Evolutionary conservation across 2,797 vertebrate species (phyloP).

Genomic region (Sebastes iracundus): DNA sequence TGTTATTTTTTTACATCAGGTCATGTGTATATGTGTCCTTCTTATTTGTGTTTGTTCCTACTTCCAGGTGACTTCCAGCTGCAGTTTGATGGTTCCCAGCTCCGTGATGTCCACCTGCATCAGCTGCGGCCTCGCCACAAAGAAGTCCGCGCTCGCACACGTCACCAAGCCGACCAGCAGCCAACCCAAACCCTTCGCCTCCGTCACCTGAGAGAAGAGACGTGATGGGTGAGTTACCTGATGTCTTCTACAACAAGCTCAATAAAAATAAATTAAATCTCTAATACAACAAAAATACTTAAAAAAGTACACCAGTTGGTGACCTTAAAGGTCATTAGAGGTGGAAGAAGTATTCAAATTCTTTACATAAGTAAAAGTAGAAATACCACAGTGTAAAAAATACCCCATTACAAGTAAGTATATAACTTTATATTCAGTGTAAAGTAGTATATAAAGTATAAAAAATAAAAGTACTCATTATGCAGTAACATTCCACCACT

Average conservation of each 20-base stretch:
- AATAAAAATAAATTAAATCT: background rate
- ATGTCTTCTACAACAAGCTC: background rate
- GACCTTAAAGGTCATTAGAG: background rate
- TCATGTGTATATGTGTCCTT: too few relatives aligned
- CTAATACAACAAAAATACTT: background rate
- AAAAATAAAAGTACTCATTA: background rate
- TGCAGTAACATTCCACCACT: background rate
- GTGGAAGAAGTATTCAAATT: background rate
- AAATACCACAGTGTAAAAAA: background rate
- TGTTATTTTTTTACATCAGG: background rate
- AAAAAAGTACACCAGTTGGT: background rate
- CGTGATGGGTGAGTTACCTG: background rate
- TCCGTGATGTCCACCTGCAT: constrained; percentile 96
- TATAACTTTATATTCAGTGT: too few relatives aligned
- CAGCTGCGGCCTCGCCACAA: constrained; percentile 87
- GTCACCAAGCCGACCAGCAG: constrained; percentile 90
- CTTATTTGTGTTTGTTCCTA: constrained; percentile 70
- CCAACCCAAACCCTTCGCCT: constrained; percentile 92
- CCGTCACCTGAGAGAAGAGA: constrained; percentile 85
- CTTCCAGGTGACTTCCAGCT: constrained; percentile 96
- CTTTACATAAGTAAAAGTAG: background rate
- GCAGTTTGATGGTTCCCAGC: constrained; percentile 96
- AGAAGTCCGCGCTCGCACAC: constrained; percentile 91
- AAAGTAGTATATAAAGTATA: background rate
- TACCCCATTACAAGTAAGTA: background rate